Conservation (phyloP, 1,140 invertebrate species). For the Chymomyza costata region DNA sequence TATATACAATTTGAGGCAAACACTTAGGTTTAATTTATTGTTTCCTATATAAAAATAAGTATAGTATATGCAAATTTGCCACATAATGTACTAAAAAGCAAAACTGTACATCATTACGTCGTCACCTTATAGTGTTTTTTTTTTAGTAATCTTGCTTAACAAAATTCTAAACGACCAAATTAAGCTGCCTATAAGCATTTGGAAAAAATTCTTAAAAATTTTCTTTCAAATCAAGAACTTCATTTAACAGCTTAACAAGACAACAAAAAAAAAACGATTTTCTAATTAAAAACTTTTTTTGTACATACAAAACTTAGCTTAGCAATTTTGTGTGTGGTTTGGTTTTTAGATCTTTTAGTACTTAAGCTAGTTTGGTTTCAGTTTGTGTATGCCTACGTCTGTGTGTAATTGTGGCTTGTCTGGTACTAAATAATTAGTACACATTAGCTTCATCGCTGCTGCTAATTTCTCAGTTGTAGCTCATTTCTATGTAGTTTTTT, state of each 20-base stretch:
- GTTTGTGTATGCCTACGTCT: constrained; percentile 21
- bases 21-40: constrained; percentile 55
- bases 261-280: too few relatives aligned
- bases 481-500: constrained; percentile 12
- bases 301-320: constrained; percentile 31
- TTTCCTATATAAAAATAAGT: constrained; percentile 57
- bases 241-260: too few relatives aligned
- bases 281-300: too few relatives aligned
- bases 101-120: constrained; percentile 40
- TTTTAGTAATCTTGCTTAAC: neutral
- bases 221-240: too few relatives aligned
- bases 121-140: neutral
- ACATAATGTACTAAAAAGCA: constrained; percentile 55
- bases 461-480: constrained; percentile 4
- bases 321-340: constrained; percentile 19
- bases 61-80: constrained; percentile 44
- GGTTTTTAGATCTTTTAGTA: constrained; percentile 46
- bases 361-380: constrained; percentile 52
- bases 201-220: too few relatives aligned
- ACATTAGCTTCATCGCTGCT: constrained; percentile 35
- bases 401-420: constrained; percentile 10
- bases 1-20: constrained; percentile 69
- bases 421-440: constrained; percentile 37
- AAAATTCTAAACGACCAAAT: too few relatives aligned
- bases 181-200: too few relatives aligned